Evolutionary conservation across 2,888 invertebrate genomes (phyloP), one percentile per base, ranked within the genome.

Genomic region (Caenorhabditis panamensis): DNA sequence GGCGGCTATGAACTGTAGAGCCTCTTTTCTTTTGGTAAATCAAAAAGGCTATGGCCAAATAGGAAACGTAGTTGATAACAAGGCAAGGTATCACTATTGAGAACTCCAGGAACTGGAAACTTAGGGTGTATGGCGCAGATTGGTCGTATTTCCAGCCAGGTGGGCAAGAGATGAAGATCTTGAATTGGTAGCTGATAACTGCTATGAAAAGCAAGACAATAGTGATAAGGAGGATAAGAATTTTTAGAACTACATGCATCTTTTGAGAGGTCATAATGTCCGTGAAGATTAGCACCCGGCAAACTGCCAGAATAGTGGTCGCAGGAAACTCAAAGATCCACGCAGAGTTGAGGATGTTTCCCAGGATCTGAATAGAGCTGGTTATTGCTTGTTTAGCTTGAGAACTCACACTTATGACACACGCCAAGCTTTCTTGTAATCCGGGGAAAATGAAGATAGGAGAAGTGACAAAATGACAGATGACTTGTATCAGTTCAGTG

Each of bases 281-380:
- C 3, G 9, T 41, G 41, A 41, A 41, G 41, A 64, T 51, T 18
- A 28, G 13, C 1, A 64, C 31, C n/a, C 64, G 24, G 18, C 49
- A 44, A 24, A 64, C 49, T 18, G 64, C 47, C 3, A 64, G 64
- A 20, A 64, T 49, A 4, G 49, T 26, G 51, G 44, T 64, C 26
- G 44, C 64, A 1, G 64, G 64, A 28, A 64, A 49, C 22, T 49
- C 49, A 13, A n/a, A 44, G 8, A 64, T 28, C 64, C 64, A 64
- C 11, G 51, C 26, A 1, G 64, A 26, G 49, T 64, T 64, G 28
- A 49, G 26, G 9, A 49, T 51, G 28, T n/a, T 20, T 26, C 64
- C 64, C 9, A 47, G 31, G 36, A 51, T 64, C 64, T 64, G 51
- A 51, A n/a, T n/a, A n/a, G n/a, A 28, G 41, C 13, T 9, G 2